phyloP scores from a whole-genome alignment of 2,888 invertebrate genomes.

The Chirona hameri region DNA sequence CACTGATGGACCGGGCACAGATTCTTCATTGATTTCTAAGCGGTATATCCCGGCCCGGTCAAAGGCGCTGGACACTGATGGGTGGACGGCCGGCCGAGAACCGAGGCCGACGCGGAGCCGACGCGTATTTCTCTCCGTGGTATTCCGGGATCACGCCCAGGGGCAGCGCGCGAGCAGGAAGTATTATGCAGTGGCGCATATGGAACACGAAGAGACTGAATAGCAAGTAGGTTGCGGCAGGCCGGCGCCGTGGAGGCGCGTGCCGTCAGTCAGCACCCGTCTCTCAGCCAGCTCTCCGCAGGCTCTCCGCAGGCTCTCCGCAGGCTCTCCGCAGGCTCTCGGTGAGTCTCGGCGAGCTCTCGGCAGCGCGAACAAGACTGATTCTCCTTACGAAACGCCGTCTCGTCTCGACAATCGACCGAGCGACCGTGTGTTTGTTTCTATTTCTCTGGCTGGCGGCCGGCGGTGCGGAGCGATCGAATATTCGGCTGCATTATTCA shows the following conservation, averaged over 20 bases:
- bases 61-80: background rate
- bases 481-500: background rate
- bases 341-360: background rate
- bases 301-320: too few relatives aligned
- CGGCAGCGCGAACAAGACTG: background rate
- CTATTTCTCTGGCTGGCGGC: background rate
- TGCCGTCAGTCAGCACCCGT: too few relatives aligned
- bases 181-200: conserved; percentile 3
- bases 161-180: background rate
- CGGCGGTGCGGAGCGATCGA: background rate
- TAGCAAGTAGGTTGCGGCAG: background rate
- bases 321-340: too few relatives aligned
- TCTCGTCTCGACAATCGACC: background rate
- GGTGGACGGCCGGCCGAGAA: background rate
- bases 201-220: background rate
- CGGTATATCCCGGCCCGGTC: background rate
- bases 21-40: background rate
- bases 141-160: background rate
- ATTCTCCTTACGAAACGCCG: background rate
- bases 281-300: too few relatives aligned
- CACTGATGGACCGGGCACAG: background rate
- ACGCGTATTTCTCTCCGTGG: background rate
- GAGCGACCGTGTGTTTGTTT: background rate
- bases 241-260: background rate
- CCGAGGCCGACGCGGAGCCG: background rate